Evolutionary conservation across 23 tunicate genomes (phyloP).

Genomic region (Corella eumyota): DNA sequence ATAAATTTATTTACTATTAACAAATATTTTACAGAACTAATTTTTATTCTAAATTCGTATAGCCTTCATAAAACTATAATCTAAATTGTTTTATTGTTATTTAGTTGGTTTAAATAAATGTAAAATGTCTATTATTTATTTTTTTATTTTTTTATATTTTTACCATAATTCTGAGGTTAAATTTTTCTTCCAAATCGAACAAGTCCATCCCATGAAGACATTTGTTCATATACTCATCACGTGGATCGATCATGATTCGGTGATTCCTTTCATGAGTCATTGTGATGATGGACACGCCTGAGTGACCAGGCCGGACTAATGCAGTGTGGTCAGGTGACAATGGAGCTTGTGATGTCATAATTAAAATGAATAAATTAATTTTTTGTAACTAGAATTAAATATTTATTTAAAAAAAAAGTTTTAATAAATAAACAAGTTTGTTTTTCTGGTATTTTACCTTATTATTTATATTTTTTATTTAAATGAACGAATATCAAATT

Average conservation of each 20-base stretch:
- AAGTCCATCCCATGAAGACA: slow-evolving; percentile 27
- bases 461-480: too few species aligned
- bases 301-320: slow-evolving; percentile 30
- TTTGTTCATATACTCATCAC: slow-evolving; percentile 67
- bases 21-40: neutral
- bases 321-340: slow-evolving; percentile 34
- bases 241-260: slow-evolving; percentile 34
- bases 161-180: slow-evolving; percentile 28
- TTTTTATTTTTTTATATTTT: slow-evolving; percentile 2
- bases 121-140: too few species aligned
- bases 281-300: slow-evolving; percentile 30
- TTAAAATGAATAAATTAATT: neutral
- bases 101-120: too few species aligned
- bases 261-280: slow-evolving; percentile 39
- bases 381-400: neutral
- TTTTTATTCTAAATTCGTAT: too few species aligned
- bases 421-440: too few species aligned
- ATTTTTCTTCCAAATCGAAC: slow-evolving; percentile 28
- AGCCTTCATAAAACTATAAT: too few species aligned
- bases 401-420: too few species aligned
- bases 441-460: too few species aligned
- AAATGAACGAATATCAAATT: too few species aligned
- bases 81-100: too few species aligned
- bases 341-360: slow-evolving; percentile 15
- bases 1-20: neutral